phyloP scores from a whole-genome alignment of 2,888 invertebrate genomes.

The Ypsolopha sequella region DNA sequence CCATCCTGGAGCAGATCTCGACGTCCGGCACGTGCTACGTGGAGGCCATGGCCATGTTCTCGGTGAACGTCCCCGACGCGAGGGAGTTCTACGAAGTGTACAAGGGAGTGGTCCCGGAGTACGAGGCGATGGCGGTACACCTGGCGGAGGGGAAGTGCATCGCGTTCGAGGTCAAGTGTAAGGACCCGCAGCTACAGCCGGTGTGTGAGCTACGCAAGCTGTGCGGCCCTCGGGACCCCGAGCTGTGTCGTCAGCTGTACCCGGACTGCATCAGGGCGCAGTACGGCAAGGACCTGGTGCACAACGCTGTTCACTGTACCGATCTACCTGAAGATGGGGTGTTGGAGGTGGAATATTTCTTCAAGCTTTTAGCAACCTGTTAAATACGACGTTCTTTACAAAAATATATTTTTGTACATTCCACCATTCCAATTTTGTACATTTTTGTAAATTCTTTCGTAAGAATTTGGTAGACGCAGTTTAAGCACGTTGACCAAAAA shows the following conservation, averaged over 20 bases:
- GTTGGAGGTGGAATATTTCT: slow-evolving; percentile 84
- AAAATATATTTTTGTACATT: too few relatives aligned
- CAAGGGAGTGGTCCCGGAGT: slow-evolving; percentile 85
- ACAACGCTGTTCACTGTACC: slow-evolving; percentile 93
- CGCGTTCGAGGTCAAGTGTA: slow-evolving; percentile 82
- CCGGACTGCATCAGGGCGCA: slow-evolving; percentile 86
- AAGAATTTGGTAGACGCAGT: too few relatives aligned
- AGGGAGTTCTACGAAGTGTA: slow-evolving; percentile 94
- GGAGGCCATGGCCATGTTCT: slow-evolving; percentile 84
- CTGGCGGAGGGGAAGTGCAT: slow-evolving; percentile 88
- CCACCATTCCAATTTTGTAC: too few relatives aligned
- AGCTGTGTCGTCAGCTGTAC: slow-evolving; percentile 73
- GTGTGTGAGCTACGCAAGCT: slow-evolving; percentile 82
- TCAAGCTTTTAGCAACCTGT: slow-evolving; percentile 70
- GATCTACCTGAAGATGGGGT: slow-evolving; percentile 89
- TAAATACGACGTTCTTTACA: background rate
- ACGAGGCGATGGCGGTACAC: slow-evolving; percentile 84
- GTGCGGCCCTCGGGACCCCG: slow-evolving; percentile 87
- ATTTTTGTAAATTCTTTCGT: too few relatives aligned
- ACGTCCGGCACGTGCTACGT: slow-evolving; percentile 78
- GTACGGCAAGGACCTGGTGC: slow-evolving; percentile 82
- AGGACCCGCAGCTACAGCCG: slow-evolving; percentile 58
- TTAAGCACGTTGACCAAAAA: too few relatives aligned
- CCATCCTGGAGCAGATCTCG: slow-evolving; percentile 80
- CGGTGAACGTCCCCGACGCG: slow-evolving; percentile 81